These are phyloP conservation scores for Danionella dracula DNA, from an alignment of 2,797 vertebrate species.

Conservation along the genomic window DNA sequence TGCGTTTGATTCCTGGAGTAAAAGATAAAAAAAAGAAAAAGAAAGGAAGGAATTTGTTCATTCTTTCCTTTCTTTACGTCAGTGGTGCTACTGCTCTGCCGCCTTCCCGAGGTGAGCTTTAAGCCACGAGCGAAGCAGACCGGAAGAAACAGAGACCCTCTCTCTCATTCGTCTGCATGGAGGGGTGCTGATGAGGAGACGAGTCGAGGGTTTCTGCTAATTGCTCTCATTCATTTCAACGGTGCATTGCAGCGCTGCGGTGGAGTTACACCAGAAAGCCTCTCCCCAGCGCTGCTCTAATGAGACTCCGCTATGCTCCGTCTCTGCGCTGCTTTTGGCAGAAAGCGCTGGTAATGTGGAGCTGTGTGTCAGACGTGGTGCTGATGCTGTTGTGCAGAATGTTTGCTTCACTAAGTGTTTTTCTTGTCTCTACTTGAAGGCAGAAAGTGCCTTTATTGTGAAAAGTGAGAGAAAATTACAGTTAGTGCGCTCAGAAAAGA, in stretches of 20 bases:
- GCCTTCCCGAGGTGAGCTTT: no score
- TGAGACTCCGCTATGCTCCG: background rate
- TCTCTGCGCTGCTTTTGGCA: background rate
- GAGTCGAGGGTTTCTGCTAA: conserved; percentile 28
- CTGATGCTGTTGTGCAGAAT: background rate
- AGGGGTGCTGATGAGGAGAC: conserved; percentile 8
- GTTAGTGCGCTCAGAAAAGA: no score
- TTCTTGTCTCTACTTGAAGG: background rate
- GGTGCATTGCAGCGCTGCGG: background rate
- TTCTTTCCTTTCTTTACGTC: no score
- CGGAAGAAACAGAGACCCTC: background rate
- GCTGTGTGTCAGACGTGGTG: background rate
- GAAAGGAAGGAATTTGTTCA: no score
- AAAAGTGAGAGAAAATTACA: no score
- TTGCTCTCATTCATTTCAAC: conserved; percentile 35
- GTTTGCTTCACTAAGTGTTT: background rate
- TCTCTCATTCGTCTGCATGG: conserved; percentile 6
- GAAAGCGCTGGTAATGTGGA: background rate
- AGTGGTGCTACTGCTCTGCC: no score
- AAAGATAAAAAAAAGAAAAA: no score
- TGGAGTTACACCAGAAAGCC: background rate
- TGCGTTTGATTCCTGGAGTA: no score
- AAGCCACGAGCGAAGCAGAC: no score
- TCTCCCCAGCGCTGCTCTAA: conserved; percentile 11
- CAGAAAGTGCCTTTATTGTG: no score